phyloP scores from a whole-genome alignment of 2,113 vertebrate genomes.

The Gymnocephalus cernua region DNA sequence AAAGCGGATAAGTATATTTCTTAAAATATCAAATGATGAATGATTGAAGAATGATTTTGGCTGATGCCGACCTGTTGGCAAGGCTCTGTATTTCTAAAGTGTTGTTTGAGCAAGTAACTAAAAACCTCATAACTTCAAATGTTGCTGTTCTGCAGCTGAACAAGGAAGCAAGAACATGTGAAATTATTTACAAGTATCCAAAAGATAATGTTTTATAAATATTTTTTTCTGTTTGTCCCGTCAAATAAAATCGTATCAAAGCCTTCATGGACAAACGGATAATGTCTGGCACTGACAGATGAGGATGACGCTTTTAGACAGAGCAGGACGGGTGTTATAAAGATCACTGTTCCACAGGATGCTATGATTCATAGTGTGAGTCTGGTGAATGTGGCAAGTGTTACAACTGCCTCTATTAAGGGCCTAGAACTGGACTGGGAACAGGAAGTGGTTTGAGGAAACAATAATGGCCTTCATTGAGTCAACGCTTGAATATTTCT shows the following conservation, averaged over 20 bases:
- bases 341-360: conserved; percentile 54
- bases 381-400: conserved; percentile 65
- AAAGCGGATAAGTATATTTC: neutral
- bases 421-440: conserved; percentile 30
- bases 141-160: neutral
- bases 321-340: conserved; percentile 21
- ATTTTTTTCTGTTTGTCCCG: neutral
- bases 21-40: neutral
- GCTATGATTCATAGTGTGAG: conserved; percentile 53
- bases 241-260: neutral
- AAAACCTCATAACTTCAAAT: neutral
- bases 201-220: neutral
- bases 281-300: conserved; percentile 18
- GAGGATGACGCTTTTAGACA: conserved; percentile 27
- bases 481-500: conserved; percentile 44
- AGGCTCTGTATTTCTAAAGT: neutral
- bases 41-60: neutral
- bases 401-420: conserved; percentile 48
- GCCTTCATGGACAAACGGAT: neutral
- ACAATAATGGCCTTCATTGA: conserved; percentile 70
- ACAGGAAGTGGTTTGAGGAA: conserved; percentile 57
- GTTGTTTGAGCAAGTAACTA: neutral
- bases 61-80: neutral
- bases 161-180: neutral
- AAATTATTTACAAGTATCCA: neutral